Conservation (phyloP, 2,888 invertebrate genomes). For the Leucophora obtusa region DNA sequence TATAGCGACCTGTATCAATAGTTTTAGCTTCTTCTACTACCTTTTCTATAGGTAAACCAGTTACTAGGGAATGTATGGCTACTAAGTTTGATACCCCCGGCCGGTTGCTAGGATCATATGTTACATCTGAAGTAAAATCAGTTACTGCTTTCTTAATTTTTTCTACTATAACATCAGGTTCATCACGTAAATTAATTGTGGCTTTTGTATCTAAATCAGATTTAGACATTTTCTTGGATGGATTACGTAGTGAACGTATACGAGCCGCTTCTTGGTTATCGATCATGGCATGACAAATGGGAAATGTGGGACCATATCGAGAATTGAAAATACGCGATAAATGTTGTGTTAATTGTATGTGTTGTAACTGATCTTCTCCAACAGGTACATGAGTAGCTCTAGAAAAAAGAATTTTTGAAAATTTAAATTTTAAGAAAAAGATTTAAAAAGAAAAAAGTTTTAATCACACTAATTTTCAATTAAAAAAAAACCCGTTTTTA, state of each 20-base stretch:
- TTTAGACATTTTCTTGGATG: conserved; percentile 98
- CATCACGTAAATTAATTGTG: conserved; percentile 89
- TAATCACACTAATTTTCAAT: too few species aligned
- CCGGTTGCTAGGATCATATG: conserved; percentile 87
- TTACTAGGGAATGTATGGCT: conserved; percentile 87
- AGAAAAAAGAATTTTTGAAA: conserved; percentile 42
- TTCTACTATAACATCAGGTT: conserved; percentile 83
- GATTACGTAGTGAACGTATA: conserved; percentile 91
- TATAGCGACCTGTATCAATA: conserved; percentile 89
- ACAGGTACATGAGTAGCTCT: conserved; percentile 96
- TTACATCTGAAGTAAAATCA: conserved; percentile 90
- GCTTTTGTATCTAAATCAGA: conserved; percentile 89
- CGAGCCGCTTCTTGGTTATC: conserved; percentile 80
- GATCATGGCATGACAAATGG: conserved; percentile 84
- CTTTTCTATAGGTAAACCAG: conserved; percentile 83
- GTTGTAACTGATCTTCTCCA: conserved; percentile 95
- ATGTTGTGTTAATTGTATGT: conserved; percentile 90
- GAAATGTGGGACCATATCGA: conserved; percentile 88
- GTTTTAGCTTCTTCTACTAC: conserved; percentile 83
- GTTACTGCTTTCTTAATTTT: conserved; percentile 94
- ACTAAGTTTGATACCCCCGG: conserved; percentile 95
- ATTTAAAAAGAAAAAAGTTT: too few species aligned
- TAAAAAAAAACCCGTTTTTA: too few species aligned
- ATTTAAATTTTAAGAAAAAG: too few species aligned
- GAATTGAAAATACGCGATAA: conserved; percentile 89